Percentiles rank a stretch among this genome's conserved stretches.
Evolutionary conservation across 2,888 invertebrate species (phyloP).

Genomic region (Magallana nippona): DNA sequence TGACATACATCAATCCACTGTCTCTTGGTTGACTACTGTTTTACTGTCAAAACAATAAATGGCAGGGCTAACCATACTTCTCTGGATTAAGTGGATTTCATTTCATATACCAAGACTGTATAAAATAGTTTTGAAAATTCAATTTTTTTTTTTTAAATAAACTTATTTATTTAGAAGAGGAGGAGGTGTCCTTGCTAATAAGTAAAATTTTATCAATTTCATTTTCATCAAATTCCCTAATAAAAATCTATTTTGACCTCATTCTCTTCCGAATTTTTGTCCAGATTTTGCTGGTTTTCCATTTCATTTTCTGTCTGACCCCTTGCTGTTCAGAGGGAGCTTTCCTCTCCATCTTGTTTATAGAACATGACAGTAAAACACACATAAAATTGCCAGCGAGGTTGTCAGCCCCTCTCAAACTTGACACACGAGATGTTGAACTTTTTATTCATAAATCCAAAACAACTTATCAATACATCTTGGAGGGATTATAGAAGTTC

Average conservation of each 20-base stretch:
- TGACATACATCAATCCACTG: not conserved
- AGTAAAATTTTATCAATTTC: no score
- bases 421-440: not conserved
- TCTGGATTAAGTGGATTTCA: no score
- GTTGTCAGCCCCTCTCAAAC: slow-evolving; percentile 7
- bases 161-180: no score
- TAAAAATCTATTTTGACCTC: no score
- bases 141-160: no score
- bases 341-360: slow-evolving; percentile 10
- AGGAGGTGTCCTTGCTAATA: no score
- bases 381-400: not conserved
- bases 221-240: no score
- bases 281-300: not conserved
- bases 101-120: not conserved
- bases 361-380: slow-evolving; percentile 19
- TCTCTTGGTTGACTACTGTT: not conserved
- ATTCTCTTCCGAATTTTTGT: not conserved
- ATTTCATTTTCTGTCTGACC: not conserved
- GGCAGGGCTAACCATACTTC: not conserved
- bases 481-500: not conserved
- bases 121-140: no score
- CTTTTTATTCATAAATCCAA: not conserved
- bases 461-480: not conserved
- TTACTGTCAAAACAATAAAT: not conserved
- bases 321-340: not conserved